Evolutionary conservation across 2,797 vertebrate genomes (phyloP).

Genomic region (Enoplosus armatus): DNA sequence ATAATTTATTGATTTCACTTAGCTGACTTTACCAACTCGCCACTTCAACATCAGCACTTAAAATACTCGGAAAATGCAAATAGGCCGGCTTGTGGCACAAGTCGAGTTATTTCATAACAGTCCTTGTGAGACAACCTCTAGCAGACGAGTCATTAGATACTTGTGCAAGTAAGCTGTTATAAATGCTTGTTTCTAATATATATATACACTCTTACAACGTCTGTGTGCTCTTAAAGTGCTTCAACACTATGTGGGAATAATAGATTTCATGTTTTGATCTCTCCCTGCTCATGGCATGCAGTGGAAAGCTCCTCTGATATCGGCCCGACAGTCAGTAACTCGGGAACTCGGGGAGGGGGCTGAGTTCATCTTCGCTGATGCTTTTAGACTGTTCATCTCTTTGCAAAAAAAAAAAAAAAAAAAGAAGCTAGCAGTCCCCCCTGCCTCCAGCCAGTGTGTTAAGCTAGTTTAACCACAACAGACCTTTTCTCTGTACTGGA

Average conservation of each 20-base stretch:
- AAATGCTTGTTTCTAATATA: not conserved
- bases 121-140: not conserved
- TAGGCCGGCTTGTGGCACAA: not conserved
- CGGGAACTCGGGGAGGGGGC: not conserved
- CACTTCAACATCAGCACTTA: slow-evolving; percentile 14
- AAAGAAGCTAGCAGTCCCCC: too few relatives aligned
- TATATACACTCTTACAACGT: not conserved
- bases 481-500: not conserved
- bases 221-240: not conserved
- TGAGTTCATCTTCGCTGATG: not conserved
- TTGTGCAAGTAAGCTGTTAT: not conserved
- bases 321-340: not conserved
- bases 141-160: not conserved
- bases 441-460: not conserved
- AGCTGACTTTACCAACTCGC: slow-evolving; percentile 8
- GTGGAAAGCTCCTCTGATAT: not conserved
- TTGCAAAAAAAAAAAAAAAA: too few relatives aligned
- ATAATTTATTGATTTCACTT: slow-evolving; percentile 9
- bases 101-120: not conserved
- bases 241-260: not conserved
- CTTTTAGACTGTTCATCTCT: not conserved
- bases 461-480: not conserved
- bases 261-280: too few relatives aligned
- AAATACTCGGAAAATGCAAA: slow-evolving; percentile 4
- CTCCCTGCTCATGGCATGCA: not conserved